A percentile compares a stretch with the other conserved stretches of the same genome.
phyloP scores from a whole-genome alignment of 2,113 vertebrate genomes.

The Prolemur simus region DNA sequence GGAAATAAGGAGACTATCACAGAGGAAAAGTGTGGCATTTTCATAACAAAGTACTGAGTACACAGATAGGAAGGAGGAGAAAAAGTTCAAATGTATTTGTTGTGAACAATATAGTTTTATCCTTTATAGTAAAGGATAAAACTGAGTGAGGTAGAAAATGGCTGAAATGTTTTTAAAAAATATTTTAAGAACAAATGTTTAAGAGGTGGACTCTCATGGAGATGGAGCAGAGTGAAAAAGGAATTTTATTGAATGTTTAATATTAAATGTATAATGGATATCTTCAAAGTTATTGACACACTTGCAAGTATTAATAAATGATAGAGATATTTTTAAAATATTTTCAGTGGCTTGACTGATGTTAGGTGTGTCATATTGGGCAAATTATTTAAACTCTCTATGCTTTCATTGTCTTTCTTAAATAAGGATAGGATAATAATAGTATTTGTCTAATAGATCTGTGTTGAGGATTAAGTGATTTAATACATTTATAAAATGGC shows the following conservation, averaged over 20 bases:
- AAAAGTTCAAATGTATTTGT: not conserved
- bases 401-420: not conserved
- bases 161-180: not conserved
- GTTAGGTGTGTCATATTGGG: not conserved
- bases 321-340: not conserved
- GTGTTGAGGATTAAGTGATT: not conserved
- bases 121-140: not conserved
- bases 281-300: not conserved
- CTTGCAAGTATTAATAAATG: not conserved
- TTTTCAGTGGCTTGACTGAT: not conserved
- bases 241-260: not conserved
- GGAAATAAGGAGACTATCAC: not conserved
- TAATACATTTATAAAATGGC: not conserved
- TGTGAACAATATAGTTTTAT: not conserved
- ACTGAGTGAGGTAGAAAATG: not conserved
- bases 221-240: not conserved
- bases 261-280: not conserved
- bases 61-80: not conserved
- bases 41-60: not conserved
- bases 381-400: not conserved
- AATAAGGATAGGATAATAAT: not conserved
- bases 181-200: not conserved
- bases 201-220: not conserved
- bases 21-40: not conserved
- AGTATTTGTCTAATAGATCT: not conserved